Base-by-base conservation (phyloP, 1,140 invertebrate species). In the Saccostrea glomerata region DNA sequence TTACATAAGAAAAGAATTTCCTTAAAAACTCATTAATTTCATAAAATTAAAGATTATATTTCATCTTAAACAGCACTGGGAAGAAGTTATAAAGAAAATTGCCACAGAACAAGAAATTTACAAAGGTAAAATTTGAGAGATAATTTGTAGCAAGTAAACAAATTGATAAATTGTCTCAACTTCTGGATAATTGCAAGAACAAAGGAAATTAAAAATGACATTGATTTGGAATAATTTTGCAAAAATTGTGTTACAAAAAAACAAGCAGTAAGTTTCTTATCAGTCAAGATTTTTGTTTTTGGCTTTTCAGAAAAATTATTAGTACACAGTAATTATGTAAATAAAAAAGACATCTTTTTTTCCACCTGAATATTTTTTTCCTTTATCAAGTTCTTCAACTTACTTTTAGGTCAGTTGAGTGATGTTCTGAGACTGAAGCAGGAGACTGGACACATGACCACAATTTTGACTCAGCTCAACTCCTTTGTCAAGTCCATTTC, bases 21-120 rank as follows among this genome's bases (percentile, higher is more conserved):
- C 23, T 82, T 3, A 47, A 47, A 7, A 6, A n/a, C n/a, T 47
- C 47, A 47, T 47, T 47, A 47, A 47, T 47, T 47, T 47, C 9
- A 47, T 47, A 9, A 2, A 36, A 36, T 7, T 47, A 47, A 7
- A 47, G 6, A 47, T 1, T 7, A 47, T 6, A 47, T 47, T 47
- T 47, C 5, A 47, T 9, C 9, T 9, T 47, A 7, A 47, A 47
- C 47, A 47, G 47, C 47, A 47, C 9, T 47, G 94, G 94, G 94
- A 94, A 90, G 94, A 94, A 82, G 91, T 90, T 86, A 63, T 93
- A 13, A 92, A 94, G 73, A 90, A 91, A 86, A 93, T 94, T 36
- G 89, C 91, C 17, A 92, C 92, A 88, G 94, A 94, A 90, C 93
- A 94, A 66, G 94, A 94, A 83, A 86, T 94, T 1, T 94, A 92